A percentile compares a stretch with the other conserved stretches of the same genome.
Conservation (phyloP, 2,113 vertebrate genomes). For the Phoxinus phoxinus region DNA sequence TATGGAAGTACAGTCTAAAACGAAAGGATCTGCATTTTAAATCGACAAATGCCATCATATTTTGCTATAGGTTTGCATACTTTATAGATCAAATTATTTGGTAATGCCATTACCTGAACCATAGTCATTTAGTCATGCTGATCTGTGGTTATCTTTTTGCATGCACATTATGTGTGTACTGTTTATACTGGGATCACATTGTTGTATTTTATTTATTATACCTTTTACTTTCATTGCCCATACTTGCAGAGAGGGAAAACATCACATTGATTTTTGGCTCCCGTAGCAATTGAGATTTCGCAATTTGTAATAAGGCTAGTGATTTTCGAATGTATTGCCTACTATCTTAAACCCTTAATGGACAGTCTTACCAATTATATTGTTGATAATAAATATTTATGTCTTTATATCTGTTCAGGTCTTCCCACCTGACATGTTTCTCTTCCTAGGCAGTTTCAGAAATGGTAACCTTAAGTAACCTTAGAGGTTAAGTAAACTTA, state of each 20-base stretch:
- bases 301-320: not conserved
- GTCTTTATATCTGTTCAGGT: not conserved
- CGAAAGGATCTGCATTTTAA: not conserved
- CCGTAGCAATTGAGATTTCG: not conserved
- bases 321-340: slow-evolving; percentile 8
- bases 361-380: not conserved
- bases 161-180: not conserved
- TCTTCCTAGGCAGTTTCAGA: not conserved
- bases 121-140: not conserved
- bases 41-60: not conserved
- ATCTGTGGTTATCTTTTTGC: not conserved
- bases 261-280: not conserved
- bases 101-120: not conserved
- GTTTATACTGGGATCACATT: not conserved
- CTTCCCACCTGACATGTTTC: not conserved
- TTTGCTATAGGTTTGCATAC: too few relatives aligned
- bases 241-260: not conserved
- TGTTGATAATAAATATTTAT: slow-evolving; percentile 16
- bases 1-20: not conserved
- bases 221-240: not conserved
- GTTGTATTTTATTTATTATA: not conserved
- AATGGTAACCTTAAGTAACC: not conserved
- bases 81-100: not conserved
- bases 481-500: not conserved
- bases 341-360: not conserved